Base-by-base conservation (phyloP, 2,888 invertebrate genomes). In the Rhamphomyia laevipes region DNA sequence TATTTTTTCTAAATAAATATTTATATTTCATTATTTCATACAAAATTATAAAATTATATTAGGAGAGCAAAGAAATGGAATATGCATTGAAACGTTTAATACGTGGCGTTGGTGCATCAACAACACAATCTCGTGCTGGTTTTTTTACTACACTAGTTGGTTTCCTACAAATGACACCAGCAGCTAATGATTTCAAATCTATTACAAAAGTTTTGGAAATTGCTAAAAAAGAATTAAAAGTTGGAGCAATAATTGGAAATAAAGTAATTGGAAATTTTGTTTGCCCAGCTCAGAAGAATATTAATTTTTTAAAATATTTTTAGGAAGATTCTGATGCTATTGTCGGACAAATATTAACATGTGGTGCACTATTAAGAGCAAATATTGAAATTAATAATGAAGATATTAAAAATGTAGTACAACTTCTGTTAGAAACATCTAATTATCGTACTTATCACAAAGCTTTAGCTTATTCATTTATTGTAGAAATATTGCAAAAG, bases 311-410 rank as follows among this genome's bases (percentile, higher is more conserved):
- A 43, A n/a, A 45, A 6, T 18, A 11, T 41, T 63, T 64, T 57
- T 57, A 86, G 85, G 86, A 86, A 74, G 79, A 80, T 59, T 83
- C 81, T 35, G 84, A 86, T 71, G 76, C 84, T 44, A 75, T 77
- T 31, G 76, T 80, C 18, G 87, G 87, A 1, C 79, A 81, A 61
- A 79, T 87, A 53, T 70, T 87, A 57, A 74, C 78, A 1, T 83
- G 81, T 61, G 82, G 84, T 18, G 81, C 86, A 4, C 61, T 85
- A 31, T 75, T 86, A 51, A 75, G 81, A 45, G 82, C 86, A 1
- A 77, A 76, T 17, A 67, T 77, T 2, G 72, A 72, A 55, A 71
- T 72, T 1, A 66, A 72, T 1, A 58, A 57, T 23, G 77, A 80
- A 45, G 74, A 78, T 23, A 68, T 76, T 51, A 63, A 64, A 45